Percentiles rank a stretch among this genome's conserved stretches.
Conservation (phyloP, 2,797 vertebrate genomes). For the Carapus acus region DNA sequence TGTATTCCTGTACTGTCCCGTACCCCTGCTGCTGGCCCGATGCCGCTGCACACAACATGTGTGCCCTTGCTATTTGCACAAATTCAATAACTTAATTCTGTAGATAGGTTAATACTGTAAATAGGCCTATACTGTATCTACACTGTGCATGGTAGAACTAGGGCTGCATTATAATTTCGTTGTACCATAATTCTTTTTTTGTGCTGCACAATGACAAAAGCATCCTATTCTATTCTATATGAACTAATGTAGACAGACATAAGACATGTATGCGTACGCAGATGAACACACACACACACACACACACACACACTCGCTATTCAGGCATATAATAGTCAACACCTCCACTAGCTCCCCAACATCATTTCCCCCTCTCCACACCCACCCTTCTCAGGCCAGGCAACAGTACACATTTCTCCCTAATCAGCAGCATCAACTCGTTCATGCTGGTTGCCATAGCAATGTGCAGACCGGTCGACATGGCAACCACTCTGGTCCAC, state of each 20-base stretch:
- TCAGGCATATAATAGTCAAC: conserved; percentile 61
- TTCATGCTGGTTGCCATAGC: conserved; percentile 96
- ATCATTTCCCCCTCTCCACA: conserved; percentile 54
- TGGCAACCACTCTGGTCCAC: conserved; percentile 99
- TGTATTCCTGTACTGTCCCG: too few relatives aligned
- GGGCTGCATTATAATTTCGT: too few relatives aligned
- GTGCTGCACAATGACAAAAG: too few relatives aligned
- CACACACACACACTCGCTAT: conserved; percentile 29
- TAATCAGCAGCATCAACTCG: conserved; percentile 81
- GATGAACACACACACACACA: conserved; percentile 1
- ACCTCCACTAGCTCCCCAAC: conserved; percentile 56
- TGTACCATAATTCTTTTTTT: conserved; percentile 42
- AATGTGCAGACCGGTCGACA: conserved; percentile 98
- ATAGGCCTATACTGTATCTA: too few relatives aligned
- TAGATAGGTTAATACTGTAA: too few relatives aligned
- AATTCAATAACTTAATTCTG: too few relatives aligned
- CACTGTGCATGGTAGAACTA: too few relatives aligned
- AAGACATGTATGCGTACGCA: not conserved
- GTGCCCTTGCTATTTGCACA: too few relatives aligned
- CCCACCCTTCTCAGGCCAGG: conserved; percentile 73
- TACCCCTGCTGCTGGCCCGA: too few relatives aligned
- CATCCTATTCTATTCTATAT: too few relatives aligned
- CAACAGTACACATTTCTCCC: conserved; percentile 80
- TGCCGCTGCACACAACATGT: too few relatives aligned
- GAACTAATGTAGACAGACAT: too few relatives aligned